Conservation (phyloP, 2,888 invertebrate genomes). For the Drosophila nigricruria region DNA sequence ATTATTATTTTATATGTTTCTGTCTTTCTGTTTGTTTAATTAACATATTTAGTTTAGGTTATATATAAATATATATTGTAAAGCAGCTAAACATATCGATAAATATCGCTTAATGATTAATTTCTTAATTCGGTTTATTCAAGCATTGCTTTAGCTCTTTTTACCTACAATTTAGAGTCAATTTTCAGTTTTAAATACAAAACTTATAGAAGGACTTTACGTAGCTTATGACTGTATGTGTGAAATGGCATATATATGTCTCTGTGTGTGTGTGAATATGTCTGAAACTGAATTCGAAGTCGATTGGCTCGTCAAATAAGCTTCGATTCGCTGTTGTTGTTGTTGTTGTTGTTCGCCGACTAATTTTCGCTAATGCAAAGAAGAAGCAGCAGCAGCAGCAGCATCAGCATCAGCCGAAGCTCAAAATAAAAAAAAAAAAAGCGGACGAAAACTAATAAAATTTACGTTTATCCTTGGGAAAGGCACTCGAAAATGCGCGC, state of each 20-base stretch:
- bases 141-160: not conserved
- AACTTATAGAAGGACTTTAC: conserved; percentile 26
- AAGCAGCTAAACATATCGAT: not conserved
- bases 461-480: conserved; percentile 79
- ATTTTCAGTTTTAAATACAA: conserved; percentile 29
- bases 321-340: conserved; percentile 50
- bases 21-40: no score
- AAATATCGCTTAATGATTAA: not conserved
- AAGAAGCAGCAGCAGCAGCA: conserved; percentile 42
- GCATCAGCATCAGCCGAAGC: conserved; percentile 18
- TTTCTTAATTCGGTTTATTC: not conserved
- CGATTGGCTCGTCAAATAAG: conserved; percentile 62
- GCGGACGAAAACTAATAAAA: conserved; percentile 73
- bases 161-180: not conserved
- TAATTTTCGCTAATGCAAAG: conserved; percentile 80
- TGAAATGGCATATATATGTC: not conserved
- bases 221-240: not conserved
- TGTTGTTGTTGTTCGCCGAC: conserved; percentile 54
- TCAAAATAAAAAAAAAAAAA: conserved; percentile 18
- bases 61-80: no score
- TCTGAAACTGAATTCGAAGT: conserved; percentile 31
- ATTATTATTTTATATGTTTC: no score
- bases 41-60: no score
- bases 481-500: conserved; percentile 80
- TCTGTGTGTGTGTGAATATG: not conserved